Conservation (phyloP, 1,140 invertebrate species). For the Hyles euphorbiae region DNA sequence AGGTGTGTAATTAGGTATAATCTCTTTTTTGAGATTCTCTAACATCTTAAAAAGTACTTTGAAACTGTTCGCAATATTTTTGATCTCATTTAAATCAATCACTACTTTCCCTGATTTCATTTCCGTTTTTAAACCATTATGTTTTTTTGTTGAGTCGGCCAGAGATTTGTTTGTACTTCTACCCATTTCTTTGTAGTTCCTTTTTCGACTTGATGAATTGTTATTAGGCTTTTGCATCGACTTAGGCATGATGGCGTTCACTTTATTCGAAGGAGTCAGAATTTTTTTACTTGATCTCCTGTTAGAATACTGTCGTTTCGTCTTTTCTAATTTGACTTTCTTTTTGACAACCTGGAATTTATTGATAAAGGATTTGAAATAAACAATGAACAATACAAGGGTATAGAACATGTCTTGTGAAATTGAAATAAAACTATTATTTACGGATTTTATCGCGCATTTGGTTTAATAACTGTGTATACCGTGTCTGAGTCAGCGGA, state of each 20-base stretch:
- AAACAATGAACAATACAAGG: no score
- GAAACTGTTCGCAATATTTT: conserved; percentile 37
- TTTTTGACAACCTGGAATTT: conserved; percentile 20
- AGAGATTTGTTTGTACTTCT: conserved; percentile 25
- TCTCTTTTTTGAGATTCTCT: conserved; percentile 26
- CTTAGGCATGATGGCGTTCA: conserved; percentile 35
- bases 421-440: no score
- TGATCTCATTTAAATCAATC: conserved; percentile 26
- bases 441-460: no score
- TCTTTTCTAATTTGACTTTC: conserved; percentile 24
- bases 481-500: conserved; percentile 29
- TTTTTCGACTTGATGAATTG: conserved; percentile 25
- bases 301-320: conserved; percentile 28
- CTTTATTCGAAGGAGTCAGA: conserved; percentile 30
- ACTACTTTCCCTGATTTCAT: conserved; percentile 12
- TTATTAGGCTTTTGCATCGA: conserved; percentile 24
- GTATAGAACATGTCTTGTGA: no score
- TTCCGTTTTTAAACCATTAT: conserved; percentile 12
- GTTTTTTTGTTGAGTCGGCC: conserved; percentile 36
- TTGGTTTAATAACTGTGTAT: no score
- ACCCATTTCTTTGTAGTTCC: conserved; percentile 21
- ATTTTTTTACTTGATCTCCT: conserved; percentile 32
- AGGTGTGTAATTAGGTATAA: neutral
- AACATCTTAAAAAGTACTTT: conserved; percentile 35
- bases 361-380: neutral